Percentiles rank a stretch among this genome's conserved stretches.
Evolutionary conservation across 2,888 invertebrate genomes (phyloP).

Genomic region (Troides oblongomaculatus): DNA sequence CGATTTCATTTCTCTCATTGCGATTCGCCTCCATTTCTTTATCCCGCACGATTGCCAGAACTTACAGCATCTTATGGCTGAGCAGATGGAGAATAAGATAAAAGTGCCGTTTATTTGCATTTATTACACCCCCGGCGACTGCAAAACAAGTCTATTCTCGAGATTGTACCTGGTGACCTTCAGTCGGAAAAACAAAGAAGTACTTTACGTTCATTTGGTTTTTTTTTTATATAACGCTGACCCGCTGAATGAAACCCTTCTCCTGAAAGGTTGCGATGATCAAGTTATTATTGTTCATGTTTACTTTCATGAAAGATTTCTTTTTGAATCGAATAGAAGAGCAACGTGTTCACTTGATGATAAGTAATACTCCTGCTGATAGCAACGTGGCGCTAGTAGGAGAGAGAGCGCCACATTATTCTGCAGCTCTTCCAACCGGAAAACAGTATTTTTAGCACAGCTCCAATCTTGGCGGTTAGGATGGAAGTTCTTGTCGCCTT

Average conservation of each 20-base stretch:
- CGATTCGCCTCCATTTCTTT: slow-evolving; percentile 4
- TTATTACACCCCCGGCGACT: slow-evolving; percentile 21
- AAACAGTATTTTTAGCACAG: no score
- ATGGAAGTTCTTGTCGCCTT: no score
- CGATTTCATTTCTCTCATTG: not conserved
- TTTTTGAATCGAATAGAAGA: no score
- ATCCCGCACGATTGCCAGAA: slow-evolving; percentile 18
- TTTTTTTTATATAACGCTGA: slow-evolving; percentile 4
- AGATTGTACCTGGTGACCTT: slow-evolving; percentile 22
- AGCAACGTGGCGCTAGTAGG: no score
- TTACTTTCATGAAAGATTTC: no score
- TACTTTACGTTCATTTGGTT: slow-evolving; percentile 17
- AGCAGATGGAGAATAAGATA: slow-evolving; percentile 27
- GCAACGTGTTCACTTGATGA: no score
- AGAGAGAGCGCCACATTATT: no score
- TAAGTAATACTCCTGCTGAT: no score
- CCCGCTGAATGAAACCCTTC: slow-evolving; percentile 8
- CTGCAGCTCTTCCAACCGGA: no score
- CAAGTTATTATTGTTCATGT: not conserved
- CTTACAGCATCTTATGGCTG: slow-evolving; percentile 6
- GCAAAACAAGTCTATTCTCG: slow-evolving; percentile 26
- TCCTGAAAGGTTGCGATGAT: slow-evolving; percentile 14
- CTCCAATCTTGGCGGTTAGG: no score
- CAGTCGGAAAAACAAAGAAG: slow-evolving; percentile 5
- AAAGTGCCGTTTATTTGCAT: slow-evolving; percentile 26